Evolutionary conservation across 2,888 invertebrate genomes (phyloP).

Genomic region (Seira ritae): DNA sequence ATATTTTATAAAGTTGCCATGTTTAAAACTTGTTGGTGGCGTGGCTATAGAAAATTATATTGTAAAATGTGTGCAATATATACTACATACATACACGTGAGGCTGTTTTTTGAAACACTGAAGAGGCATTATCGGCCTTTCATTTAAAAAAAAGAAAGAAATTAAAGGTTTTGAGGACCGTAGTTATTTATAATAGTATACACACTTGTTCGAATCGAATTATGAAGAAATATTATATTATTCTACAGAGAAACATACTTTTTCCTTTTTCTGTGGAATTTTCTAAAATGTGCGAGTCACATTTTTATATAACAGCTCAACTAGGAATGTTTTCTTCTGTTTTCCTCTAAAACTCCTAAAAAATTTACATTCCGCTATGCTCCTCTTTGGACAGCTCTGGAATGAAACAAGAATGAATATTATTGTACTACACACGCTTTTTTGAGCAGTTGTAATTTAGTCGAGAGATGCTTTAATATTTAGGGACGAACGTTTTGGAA

Average conservation of each 20-base stretch:
- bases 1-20: too few relatives aligned
- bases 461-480: background rate
- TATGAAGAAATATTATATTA: background rate
- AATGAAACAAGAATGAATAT: background rate
- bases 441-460: background rate
- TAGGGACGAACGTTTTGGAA: background rate
- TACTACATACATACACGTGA: background rate
- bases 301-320: background rate
- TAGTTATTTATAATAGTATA: background rate
- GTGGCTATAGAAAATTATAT: too few relatives aligned
- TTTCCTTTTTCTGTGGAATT: too few relatives aligned
- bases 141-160: background rate
- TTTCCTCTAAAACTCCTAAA: too few relatives aligned
- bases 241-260: background rate
- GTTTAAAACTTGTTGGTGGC: too few relatives aligned
- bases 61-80: background rate
- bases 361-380: too few relatives aligned
- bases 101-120: background rate
- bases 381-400: too few relatives aligned
- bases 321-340: background rate
- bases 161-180: constrained; percentile 9
- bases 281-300: background rate
- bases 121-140: constrained; percentile 8
- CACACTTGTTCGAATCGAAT: background rate
- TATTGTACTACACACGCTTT: background rate